These are phyloP conservation scores for Erpobdella octoculata DNA, from an alignment of 2,888 invertebrate genomes.

Conservation along the genomic window DNA sequence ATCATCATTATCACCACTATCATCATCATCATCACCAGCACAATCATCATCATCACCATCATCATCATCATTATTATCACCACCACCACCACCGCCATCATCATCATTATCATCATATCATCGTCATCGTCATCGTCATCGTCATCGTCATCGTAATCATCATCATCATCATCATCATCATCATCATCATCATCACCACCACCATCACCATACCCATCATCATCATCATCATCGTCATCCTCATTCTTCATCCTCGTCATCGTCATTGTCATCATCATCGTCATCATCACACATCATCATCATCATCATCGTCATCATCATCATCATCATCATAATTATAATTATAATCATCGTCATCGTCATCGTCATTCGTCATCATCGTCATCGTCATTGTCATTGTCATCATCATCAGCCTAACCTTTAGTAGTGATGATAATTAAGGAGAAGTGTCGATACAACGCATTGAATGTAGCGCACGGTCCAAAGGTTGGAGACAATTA, in stretches of 20 bases:
- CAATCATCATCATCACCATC: neutral
- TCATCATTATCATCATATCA: neutral
- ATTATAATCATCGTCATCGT: too few relatives aligned
- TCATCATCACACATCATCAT: neutral
- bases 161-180: conserved; percentile 6
- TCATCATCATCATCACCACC: neutral
- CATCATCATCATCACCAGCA: neutral
- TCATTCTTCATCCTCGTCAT: too few relatives aligned
- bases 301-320: neutral
- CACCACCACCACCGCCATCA: neutral
- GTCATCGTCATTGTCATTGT: neutral
- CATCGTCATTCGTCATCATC: too few relatives aligned
- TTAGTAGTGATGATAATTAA: neutral
- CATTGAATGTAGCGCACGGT: too few relatives aligned
- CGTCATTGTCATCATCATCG: neutral
- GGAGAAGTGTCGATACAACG: too few relatives aligned
- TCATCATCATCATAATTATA: neutral
- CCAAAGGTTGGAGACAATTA: too few relatives aligned
- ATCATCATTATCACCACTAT: too few relatives aligned
- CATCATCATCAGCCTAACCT: neutral
- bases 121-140: neutral
- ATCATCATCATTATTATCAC: neutral
- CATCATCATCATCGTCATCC: neutral
- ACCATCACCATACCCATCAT: too few relatives aligned
- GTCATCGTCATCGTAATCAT: neutral